Evolutionary conservation across 2,797 vertebrate genomes (phyloP).

Genomic region (Calcarius lapponicus): DNA sequence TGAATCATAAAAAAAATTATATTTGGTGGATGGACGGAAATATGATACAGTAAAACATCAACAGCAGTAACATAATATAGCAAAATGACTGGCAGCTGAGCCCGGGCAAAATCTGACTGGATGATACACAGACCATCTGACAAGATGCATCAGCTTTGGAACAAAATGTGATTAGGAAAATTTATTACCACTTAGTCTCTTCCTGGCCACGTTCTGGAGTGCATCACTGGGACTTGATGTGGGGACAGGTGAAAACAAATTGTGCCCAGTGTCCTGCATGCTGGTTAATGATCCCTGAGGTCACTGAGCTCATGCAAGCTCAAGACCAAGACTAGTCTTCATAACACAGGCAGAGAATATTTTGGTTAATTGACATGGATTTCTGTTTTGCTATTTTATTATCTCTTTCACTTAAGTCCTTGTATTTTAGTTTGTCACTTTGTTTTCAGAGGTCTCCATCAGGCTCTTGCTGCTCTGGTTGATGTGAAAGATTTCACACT

Average conservation of each 20-base stretch:
- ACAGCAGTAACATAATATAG: background rate
- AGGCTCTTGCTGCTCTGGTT: background rate
- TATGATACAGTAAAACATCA: slow-evolving; percentile 10
- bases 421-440: background rate
- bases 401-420: background rate
- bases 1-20: slow-evolving; percentile 3
- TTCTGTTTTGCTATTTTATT: background rate
- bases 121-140: background rate
- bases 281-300: background rate
- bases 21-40: background rate
- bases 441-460: background rate
- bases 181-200: background rate
- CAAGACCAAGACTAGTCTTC: background rate
- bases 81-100: background rate
- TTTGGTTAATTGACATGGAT: background rate
- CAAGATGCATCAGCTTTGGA: background rate
- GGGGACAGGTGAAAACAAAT: background rate
- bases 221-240: background rate
- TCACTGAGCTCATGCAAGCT: background rate
- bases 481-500: background rate
- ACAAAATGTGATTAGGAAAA: slow-evolving; percentile 27
- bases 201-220: background rate
- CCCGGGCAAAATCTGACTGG: background rate
- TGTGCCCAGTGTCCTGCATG: background rate
- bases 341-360: background rate